Conservation (phyloP, 2,797 vertebrate genomes). For the Gadopsis marmoratus region DNA sequence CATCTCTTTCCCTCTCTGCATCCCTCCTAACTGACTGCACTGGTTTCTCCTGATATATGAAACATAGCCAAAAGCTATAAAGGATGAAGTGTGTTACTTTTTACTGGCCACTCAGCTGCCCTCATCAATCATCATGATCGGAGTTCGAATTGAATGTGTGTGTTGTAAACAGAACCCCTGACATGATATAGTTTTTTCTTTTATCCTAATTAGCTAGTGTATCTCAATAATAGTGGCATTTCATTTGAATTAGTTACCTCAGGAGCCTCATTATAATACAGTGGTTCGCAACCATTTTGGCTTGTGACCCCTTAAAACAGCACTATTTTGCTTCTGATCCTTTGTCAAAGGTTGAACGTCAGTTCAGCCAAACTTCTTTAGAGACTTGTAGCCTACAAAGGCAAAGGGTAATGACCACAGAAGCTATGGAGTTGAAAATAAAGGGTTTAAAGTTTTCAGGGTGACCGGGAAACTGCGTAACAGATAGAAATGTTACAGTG, state of each 20-base stretch:
- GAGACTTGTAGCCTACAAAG: neutral
- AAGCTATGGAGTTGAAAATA: neutral
- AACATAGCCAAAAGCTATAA: slow-evolving; percentile 11
- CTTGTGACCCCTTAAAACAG: neutral
- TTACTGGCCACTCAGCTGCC: slow-evolving; percentile 4
- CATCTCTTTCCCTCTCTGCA: slow-evolving; percentile 23
- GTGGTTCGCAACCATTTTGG: neutral
- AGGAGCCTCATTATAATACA: slow-evolving; percentile 2
- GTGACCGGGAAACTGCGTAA: neutral
- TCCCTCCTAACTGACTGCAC: slow-evolving; percentile 16
- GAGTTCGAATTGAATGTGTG: slow-evolving; percentile 21
- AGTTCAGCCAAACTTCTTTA: neutral
- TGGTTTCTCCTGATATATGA: slow-evolving; percentile 1
- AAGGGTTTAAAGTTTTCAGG: neutral
- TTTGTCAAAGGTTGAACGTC: neutral
- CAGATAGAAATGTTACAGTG: neutral
- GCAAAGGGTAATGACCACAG: neutral
- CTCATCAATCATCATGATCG: slow-evolving; percentile 32
- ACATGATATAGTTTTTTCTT: slow-evolving; percentile 6
- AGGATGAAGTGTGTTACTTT: slow-evolving; percentile 20
- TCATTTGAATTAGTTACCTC: slow-evolving; percentile 5
- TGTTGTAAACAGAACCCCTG: slow-evolving; percentile 16
- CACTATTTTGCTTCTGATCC: neutral
- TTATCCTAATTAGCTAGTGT: slow-evolving; percentile 9
- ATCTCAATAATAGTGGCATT: slow-evolving; percentile 11